Base-by-base conservation (phyloP, 1,140 invertebrate species). In the Pseudomyrmex flavicornis region DNA sequence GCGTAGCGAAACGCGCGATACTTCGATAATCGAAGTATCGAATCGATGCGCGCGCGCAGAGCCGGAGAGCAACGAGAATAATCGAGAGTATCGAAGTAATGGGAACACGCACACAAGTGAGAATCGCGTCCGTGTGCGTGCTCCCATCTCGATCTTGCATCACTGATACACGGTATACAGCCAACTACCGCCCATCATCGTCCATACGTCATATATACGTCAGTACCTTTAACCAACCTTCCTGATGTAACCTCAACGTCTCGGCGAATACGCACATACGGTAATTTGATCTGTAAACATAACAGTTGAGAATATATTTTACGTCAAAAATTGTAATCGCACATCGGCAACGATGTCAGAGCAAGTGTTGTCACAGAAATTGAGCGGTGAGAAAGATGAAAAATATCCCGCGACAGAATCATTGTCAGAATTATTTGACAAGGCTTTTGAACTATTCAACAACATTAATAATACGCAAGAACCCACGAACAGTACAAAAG, bases 351-450 rank as follows among this genome's bases (percentile, higher is more conserved):
- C 5, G 2, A 85, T 83, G 77, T 80, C 74, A 7, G 46, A 56
- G 48, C 56, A 66, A 56, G 48, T 44, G 8, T 22, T 35, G 7
- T 72, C 35, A 8, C 82, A 87, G 56, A 63, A 26, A 10, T 12
- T 63, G 3, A 46, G 52, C 1, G 1, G 13, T 48, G 58, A 59
- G 17, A 76, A 65, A 54, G 83, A 89, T 12, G 68, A 2, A 26
- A 85, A 66, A 66, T 90, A 92, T 85, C 35, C 72, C 1, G 58
- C 88, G 13, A 94, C 91, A 7, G 35, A 35, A 35, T 35, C 35
- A 54, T 89, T 96, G 26, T 94, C 95, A 0, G 94, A 95, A 65
- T 92, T 96, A 65, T 97, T 96, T 90, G 94, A 96, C 79, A 95
- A 95, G 88, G 96, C 95, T 8, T 95, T 96, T 86, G 93, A 95